Base-by-base conservation (phyloP, 2,888 invertebrate genomes). In the Tenodera sinensis region DNA sequence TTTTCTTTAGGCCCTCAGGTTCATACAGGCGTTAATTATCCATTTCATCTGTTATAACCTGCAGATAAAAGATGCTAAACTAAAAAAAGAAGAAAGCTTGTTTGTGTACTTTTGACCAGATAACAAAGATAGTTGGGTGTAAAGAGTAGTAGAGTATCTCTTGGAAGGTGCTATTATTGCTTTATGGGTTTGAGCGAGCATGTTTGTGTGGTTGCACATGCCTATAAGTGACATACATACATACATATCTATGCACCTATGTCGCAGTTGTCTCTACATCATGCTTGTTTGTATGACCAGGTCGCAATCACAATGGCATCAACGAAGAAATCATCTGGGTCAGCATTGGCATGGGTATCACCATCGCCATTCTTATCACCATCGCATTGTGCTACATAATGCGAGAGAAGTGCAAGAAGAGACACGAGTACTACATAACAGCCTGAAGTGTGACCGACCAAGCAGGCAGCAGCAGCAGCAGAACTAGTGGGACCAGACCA, bases 291-390 rank as follows among this genome's bases (percentile, higher is more conserved):
- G 85, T 28, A 20, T 91, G 92, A 93, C 28, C 95, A 97, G 97
- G 97, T 89, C 96, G 96, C 92, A 96, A 96, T 47, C 96, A 97
- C 92, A 96, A 96, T 92, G 97, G 97, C 90, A 96, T 97, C 93
- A 97, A 97, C 93, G 97, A 97, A 93, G 97, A 97, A 93, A 97
- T 97, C 91, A 97, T 97, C 92, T 97, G 97, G 97, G 97, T 97
- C 92, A 97, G 97, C 94, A 97, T 97, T 93, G 97, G 97, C 88
- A 97, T 97, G 97, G 97, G 97, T 81, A 96, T 97, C 91, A 96
- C 97, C 89, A 97, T 97, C 91, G 96, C 96, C 12, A 94, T 97
- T 6, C 94, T 97, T 88, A 97, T 97, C 93, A 96, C 96, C 34
- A 96, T 97, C 92, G 97, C 97, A 0, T 94, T 97, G 25, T 97